Evolutionary conservation across 2,113 vertebrate genomes (phyloP), one percentile per base, ranked within the genome.

Genomic region (Hippoglossus stenolepis): DNA sequence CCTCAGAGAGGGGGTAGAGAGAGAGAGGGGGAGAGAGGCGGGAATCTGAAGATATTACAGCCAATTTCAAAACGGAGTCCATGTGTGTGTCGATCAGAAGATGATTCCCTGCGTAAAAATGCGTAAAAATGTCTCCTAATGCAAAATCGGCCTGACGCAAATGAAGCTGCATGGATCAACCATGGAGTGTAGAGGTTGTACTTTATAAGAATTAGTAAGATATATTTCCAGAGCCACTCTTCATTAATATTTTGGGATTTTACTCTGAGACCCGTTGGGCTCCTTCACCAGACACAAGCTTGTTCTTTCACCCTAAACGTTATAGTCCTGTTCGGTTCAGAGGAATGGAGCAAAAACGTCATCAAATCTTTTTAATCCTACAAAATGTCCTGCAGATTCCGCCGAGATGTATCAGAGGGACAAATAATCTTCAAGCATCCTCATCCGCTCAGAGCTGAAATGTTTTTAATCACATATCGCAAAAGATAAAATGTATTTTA

Each of bases 11-110:
- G 69, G 79, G 3, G 2, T 1, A 7, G 59, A 24, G 77, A 13
- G 78, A 20, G 60, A 3, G 70, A 3, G 66, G 4, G 71, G 26
- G 70, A 11, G 58, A 43, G 76, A 66, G 82, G 90, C 80, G 87
- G 87, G 85, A 87, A 83, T 82, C 78, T 73, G 72, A 77, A 82
- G 79, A 71, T 65, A 81, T 86, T 54, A 68, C 73, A 74, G 61
- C 53, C 70, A 40, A 79, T 77, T 85, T 84, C 66, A 85, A 83
- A 79, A 82, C 1, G 77, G 31, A 84, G 79, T 43, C 63, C 68
- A 83, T 40, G 71, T 81, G 72, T 70, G 45, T n/a, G 18, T 53
- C 51, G n/a, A n/a, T 53, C 51, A 53, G 51, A 18, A n/a, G 51
- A 20, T 9, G 51, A 53, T n/a, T 53, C 51, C 17, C 20, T 18